These are phyloP conservation scores for Daboia siamensis DNA, from an alignment of 2,113 vertebrate species.

Conservation along the genomic window DNA sequence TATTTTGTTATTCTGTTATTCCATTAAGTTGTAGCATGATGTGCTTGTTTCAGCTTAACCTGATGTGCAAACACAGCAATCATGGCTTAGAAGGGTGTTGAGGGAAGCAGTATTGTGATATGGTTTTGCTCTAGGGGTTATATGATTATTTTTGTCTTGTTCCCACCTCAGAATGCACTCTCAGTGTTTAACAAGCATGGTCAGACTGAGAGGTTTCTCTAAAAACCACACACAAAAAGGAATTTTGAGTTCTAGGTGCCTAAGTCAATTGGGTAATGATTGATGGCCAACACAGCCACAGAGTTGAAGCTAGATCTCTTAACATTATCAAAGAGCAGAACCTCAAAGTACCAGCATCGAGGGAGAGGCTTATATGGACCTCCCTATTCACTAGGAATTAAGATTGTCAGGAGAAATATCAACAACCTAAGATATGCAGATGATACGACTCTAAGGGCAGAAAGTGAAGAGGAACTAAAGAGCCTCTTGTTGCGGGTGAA, in stretches of 20 bases:
- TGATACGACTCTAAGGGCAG: no score
- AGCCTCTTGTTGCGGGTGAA: no score
- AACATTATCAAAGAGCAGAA: background rate
- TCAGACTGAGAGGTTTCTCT: background rate
- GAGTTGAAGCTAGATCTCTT: background rate
- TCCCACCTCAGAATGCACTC: background rate
- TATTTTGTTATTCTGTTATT: background rate
- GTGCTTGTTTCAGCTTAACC: background rate
- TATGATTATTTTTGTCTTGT: background rate
- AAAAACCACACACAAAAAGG: background rate
- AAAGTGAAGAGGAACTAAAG: no score
- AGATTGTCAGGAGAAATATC: no score
- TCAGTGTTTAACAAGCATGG: background rate
- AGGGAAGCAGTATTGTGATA: background rate
- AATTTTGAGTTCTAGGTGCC: background rate
- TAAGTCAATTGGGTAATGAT: background rate
- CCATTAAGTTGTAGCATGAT: background rate
- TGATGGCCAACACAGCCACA: background rate
- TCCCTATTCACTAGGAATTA: background rate
- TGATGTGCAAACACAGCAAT: background rate
- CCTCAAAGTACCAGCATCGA: background rate
- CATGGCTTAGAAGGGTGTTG: background rate
- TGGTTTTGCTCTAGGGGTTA: background rate
- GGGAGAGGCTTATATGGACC: background rate
- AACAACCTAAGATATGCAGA: no score